phyloP scores from a whole-genome alignment of 1,140 invertebrate species.

The Ceratoteleas bidentatus region DNA sequence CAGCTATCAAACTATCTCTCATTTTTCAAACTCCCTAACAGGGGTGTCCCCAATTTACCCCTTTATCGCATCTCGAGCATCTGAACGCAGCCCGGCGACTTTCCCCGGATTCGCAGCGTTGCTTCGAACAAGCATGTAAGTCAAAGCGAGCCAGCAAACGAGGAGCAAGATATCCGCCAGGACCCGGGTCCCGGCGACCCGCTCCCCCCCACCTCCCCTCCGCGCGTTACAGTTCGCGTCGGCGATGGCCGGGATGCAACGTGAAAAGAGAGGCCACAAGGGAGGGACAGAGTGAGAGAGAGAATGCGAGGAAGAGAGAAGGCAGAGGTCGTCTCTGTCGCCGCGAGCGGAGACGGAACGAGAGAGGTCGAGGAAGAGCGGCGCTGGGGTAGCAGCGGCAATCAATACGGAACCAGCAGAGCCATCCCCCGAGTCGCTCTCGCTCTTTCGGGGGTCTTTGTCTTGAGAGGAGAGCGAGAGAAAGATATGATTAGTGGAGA shows the following conservation, averaged over 20 bases:
- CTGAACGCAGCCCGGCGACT: neutral
- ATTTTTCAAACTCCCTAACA: too few species aligned
- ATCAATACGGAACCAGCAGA: constrained; percentile 56
- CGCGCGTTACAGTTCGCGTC: constrained; percentile 57
- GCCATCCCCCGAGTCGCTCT: constrained; percentile 43
- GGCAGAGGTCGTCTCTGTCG: constrained; percentile 21
- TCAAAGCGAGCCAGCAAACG: constrained; percentile 44
- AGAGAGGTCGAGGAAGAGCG: constrained; percentile 58
- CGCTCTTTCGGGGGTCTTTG: neutral
- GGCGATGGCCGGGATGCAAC: constrained; percentile 61
- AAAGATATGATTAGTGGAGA: too few species aligned
- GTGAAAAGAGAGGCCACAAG: constrained; percentile 38
- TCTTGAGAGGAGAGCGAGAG: too few species aligned
- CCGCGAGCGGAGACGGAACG: constrained; percentile 41
- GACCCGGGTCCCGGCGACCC: constrained; percentile 34
- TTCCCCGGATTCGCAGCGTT: constrained; percentile 66
- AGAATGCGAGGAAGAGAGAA: constrained; percentile 26
- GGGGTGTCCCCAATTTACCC: too few species aligned
- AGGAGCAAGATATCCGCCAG: constrained; percentile 41
- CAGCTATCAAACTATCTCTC: too few species aligned
- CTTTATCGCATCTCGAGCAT: too few species aligned
- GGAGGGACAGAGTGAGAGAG: constrained; percentile 38
- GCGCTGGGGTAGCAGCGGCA: constrained; percentile 52
- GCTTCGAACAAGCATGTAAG: constrained; percentile 66
- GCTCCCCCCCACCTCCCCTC: constrained; percentile 5